These are phyloP conservation scores for Acromyrmex charruanus DNA, from an alignment of 1,140 invertebrate genomes.

Conservation along the genomic window DNA sequence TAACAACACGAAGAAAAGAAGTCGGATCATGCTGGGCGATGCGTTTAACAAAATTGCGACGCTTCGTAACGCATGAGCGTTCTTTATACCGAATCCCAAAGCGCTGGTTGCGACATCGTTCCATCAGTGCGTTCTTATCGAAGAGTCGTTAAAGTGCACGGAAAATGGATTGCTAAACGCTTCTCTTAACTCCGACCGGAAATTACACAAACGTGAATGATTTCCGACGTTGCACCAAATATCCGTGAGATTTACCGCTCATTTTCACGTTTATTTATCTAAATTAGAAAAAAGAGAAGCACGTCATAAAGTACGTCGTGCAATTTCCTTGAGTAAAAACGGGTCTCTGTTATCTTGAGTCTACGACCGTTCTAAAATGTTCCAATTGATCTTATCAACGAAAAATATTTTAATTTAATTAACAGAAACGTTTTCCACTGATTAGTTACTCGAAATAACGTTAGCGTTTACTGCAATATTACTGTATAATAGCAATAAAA, in stretches of 20 bases:
- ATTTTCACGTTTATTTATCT: slow-evolving; percentile 71
- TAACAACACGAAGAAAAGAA: slow-evolving; percentile 64
- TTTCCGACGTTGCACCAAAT: background rate
- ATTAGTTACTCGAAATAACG: background rate
- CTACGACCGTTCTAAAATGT: background rate
- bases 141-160: slow-evolving; percentile 43
- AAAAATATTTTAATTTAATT: slow-evolving; percentile 6
- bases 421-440: background rate
- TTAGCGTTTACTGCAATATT: background rate
- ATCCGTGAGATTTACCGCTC: slow-evolving; percentile 4
- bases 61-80: background rate
- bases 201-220: slow-evolving; percentile 37
- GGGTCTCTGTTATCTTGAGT: background rate
- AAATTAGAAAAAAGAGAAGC: slow-evolving; percentile 70
- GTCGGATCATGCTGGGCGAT: slow-evolving; percentile 55
- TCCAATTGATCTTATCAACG: slow-evolving; percentile 7
- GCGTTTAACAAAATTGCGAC: slow-evolving; percentile 16
- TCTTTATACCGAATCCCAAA: slow-evolving; percentile 36
- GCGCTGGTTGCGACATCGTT: slow-evolving; percentile 28
- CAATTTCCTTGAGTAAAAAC: slow-evolving; percentile 16
- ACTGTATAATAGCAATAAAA: background rate
- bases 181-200: slow-evolving; percentile 39
- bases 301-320: slow-evolving; percentile 14
- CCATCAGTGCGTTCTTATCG: slow-evolving; percentile 44
- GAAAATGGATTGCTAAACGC: slow-evolving; percentile 11